Base-by-base conservation (phyloP, 2,888 invertebrate species). In the Scaptomyza reducta region DNA sequence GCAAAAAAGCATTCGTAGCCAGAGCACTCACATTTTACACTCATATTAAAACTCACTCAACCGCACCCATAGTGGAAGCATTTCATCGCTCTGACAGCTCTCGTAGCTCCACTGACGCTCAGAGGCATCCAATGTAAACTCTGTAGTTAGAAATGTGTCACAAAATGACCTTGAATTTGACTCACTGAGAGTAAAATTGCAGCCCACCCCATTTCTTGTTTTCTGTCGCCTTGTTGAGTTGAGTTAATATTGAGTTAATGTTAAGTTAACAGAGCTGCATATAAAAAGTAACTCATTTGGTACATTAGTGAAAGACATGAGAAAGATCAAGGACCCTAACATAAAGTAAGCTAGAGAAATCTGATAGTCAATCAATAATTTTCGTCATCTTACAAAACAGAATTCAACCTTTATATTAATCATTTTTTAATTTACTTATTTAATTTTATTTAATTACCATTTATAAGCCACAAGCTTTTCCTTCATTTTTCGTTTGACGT, bases 101-200 rank as follows among this genome's bases (percentile, higher is more conserved):
- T 10, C 31, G 25, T 31, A 29, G 44, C 70, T 55, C 74, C 58
- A 53, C 22, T 40, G 31, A 7, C 42, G 38, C 74, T 54, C 60
- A 64, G 59, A 61, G 42, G 56, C 66, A 74, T 63, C 74, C 77
- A 77, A 74, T 82, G 83, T 82, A 65, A 73, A 16, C 42, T 60
- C 49, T 14, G 57, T 62, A 83, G 70, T 77, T 71, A 68, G 63
- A 87, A 85, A 87, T 88, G 85, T 85, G 84, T 78, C 87, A 88
- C 70, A 64, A 46, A 56, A 73, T 68, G 88, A 87, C 84, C 84
- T 85, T 85, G 88, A 88, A 73, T 69, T 33, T 5, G 11, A 56
- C 84, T 87, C 81, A 66, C 29, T 55, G 74, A 64, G 77, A 57
- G 61, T 6, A 46, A 25, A 11, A 11, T n/a, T 44, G 22, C 49